A percentile compares a stretch with the other conserved stretches of the same genome.
Evolutionary conservation across 23 tunicate species (phyloP).

Genomic region (Trididemnum clinides): DNA sequence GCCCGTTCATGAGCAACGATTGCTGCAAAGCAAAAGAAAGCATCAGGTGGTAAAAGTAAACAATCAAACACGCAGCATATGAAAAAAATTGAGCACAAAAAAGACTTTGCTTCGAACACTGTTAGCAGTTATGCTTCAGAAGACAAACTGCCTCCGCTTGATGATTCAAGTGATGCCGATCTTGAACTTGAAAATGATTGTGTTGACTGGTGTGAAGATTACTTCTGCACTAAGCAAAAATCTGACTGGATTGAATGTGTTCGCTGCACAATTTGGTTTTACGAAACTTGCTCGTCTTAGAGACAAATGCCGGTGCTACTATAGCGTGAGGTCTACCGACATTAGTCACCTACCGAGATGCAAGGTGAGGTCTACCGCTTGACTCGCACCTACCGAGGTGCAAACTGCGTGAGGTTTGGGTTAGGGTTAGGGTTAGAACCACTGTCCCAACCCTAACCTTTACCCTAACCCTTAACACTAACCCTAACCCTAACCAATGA

Average conservation of each 20-base stretch:
- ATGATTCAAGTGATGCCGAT: background rate
- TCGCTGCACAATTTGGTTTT: background rate
- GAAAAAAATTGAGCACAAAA: background rate
- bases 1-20: background rate
- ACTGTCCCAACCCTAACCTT: too few species aligned
- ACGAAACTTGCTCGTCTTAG: too few species aligned
- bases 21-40: background rate
- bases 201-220: background rate
- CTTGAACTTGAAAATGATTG: background rate
- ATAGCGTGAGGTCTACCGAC: too few species aligned
- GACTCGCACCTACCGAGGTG: too few species aligned
- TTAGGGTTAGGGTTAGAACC: too few species aligned
- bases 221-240: background rate
- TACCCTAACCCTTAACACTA: too few species aligned
- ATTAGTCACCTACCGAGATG: too few species aligned
- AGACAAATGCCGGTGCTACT: too few species aligned
- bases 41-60: background rate
- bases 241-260: background rate
- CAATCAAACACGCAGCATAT: background rate
- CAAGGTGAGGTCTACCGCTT: too few species aligned
- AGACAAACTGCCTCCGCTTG: background rate
- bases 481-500: too few species aligned
- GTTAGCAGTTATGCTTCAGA: too few species aligned
- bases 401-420: too few species aligned
- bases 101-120: background rate